Conservation (phyloP, 2,113 vertebrate genomes). For the Chaenogobius annularis region DNA sequence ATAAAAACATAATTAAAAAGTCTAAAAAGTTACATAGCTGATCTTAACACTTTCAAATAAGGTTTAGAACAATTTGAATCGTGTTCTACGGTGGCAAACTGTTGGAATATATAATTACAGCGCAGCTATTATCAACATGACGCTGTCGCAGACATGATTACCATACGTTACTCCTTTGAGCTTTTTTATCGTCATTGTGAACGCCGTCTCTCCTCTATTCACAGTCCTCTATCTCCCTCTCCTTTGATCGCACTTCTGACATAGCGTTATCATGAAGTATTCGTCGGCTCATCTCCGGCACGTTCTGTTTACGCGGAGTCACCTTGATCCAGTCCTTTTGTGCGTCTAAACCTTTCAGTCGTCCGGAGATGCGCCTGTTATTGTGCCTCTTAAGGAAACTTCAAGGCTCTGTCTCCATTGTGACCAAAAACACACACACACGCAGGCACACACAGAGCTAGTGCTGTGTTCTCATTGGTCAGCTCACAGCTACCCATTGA, state of each 20-base stretch:
- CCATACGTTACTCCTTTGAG: too few relatives aligned
- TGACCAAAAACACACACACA: constrained; percentile 14
- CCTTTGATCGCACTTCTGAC: background rate
- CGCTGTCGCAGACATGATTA: too few relatives aligned
- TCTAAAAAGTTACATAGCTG: too few relatives aligned
- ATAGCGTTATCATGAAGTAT: background rate
- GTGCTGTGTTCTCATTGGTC: constrained; percentile 35
- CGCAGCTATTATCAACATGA: too few relatives aligned
- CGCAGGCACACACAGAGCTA: constrained; percentile 26
- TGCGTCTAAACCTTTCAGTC: constrained; percentile 31
- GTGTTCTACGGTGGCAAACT: too few relatives aligned
- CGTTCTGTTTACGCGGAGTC: constrained; percentile 7
- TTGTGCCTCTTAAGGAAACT: constrained; percentile 51
- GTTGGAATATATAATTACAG: too few relatives aligned
- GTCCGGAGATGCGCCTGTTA: constrained; percentile 32
- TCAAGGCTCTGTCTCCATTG: constrained; percentile 44
- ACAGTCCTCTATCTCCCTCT: background rate
- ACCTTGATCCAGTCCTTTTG: constrained; percentile 21
- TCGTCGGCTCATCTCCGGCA: background rate
- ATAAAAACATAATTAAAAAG: too few relatives aligned
- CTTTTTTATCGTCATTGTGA: background rate
- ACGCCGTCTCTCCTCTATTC: background rate
- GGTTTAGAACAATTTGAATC: too few relatives aligned
- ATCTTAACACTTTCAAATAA: too few relatives aligned
- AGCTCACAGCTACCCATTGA: constrained; percentile 50